A percentile compares a stretch with the other conserved stretches of the same genome.
Conservation (phyloP, 1,140 invertebrate species). For the Acromyrmex heyeri region DNA sequence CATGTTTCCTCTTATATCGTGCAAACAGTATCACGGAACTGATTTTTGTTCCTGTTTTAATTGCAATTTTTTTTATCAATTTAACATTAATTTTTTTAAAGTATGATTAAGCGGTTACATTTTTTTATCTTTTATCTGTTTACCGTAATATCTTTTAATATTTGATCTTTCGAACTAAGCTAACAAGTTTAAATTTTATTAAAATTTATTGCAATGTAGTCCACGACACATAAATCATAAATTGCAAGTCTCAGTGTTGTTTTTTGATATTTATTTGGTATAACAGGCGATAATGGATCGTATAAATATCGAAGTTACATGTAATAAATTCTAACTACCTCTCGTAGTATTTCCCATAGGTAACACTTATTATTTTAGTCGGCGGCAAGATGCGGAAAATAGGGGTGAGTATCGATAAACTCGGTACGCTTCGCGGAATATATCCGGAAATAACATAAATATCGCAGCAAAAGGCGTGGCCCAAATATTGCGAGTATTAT, state of each 20-base stretch:
- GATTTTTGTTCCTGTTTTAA: background rate
- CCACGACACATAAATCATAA: background rate
- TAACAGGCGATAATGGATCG: slow-evolving; percentile 25
- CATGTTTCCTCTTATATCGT: background rate
- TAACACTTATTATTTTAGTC: slow-evolving; percentile 56
- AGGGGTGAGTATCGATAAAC: slow-evolving; percentile 40
- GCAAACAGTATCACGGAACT: background rate
- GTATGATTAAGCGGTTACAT: background rate
- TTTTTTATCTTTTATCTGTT: background rate
- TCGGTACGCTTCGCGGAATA: slow-evolving; percentile 2
- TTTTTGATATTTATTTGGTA: background rate
- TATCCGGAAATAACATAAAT: slow-evolving; percentile 63
- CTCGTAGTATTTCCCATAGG: slow-evolving; percentile 20
- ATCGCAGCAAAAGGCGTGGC: slow-evolving; percentile 50
- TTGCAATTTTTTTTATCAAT: background rate
- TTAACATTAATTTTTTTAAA: background rate
- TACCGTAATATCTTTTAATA: background rate
- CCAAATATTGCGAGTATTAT: slow-evolving; percentile 73
- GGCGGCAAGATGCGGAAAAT: slow-evolving; percentile 34
- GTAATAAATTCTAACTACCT: slow-evolving; percentile 38
- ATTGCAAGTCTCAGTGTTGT: background rate
- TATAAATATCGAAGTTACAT: slow-evolving; percentile 33
- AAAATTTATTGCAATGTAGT: background rate
- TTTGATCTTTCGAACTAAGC: background rate
- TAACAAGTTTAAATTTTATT: background rate